These are phyloP conservation scores for Glyphotaelius pellucidus DNA, from an alignment of 2,888 invertebrate species.

Conservation along the genomic window DNA sequence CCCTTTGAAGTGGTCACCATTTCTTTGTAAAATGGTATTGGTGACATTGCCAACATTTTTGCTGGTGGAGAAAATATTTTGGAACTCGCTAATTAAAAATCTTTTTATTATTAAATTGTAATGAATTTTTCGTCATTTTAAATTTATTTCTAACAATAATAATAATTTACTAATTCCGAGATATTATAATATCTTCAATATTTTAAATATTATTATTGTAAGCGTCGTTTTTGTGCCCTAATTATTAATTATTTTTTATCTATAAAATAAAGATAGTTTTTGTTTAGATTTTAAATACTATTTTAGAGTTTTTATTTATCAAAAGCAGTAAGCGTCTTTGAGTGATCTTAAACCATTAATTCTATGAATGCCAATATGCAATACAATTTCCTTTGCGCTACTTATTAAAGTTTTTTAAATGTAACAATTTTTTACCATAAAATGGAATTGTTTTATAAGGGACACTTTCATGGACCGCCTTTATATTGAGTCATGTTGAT, in stretches of 20 bases:
- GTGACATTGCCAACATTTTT: not conserved
- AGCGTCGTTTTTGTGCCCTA: slow-evolving; percentile 71
- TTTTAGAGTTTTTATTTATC: slow-evolving; percentile 52
- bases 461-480: slow-evolving; percentile 64
- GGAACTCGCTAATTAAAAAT: not conserved
- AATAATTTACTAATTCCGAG: slow-evolving; percentile 21
- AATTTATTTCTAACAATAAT: not conserved
- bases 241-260: slow-evolving; percentile 65
- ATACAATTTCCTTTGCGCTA: slow-evolving; percentile 51
- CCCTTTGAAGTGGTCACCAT: not conserved
- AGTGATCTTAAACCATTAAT: slow-evolving; percentile 9
- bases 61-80: not conserved
- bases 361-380: slow-evolving; percentile 54
- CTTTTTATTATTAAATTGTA: not conserved
- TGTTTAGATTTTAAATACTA: slow-evolving; percentile 55
- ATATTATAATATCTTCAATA: slow-evolving; percentile 34
- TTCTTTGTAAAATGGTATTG: not conserved
- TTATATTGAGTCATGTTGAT: slow-evolving; percentile 60
- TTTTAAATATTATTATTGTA: slow-evolving; percentile 67
- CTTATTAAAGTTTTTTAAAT: slow-evolving; percentile 44
- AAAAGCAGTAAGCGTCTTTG: slow-evolving; percentile 63
- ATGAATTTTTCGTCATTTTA: not conserved
- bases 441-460: slow-evolving; percentile 63
- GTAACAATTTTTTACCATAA: slow-evolving; percentile 46
- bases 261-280: slow-evolving; percentile 52